These are phyloP conservation scores for Poecile montanus DNA, from an alignment of 2,797 vertebrate genomes.

Conservation along the genomic window DNA sequence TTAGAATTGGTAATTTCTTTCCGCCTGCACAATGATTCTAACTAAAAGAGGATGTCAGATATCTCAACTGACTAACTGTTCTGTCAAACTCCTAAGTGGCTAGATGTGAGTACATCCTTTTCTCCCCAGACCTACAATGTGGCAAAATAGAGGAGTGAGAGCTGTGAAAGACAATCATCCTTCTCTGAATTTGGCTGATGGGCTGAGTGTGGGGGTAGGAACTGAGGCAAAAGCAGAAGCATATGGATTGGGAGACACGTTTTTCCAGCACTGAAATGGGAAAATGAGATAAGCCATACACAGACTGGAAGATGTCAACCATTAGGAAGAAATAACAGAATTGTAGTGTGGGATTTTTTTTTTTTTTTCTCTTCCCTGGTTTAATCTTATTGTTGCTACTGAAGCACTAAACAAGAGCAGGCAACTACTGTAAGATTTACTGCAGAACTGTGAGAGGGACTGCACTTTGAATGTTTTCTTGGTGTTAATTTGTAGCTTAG, in stretches of 20 bases:
- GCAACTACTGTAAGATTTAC: not conserved
- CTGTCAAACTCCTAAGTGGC: not conserved
- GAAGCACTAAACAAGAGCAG: not conserved
- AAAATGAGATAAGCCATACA: not conserved
- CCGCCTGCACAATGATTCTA: not conserved
- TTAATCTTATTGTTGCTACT: not conserved
- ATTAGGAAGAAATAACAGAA: not conserved
- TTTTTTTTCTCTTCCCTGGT: rapidly evolving
- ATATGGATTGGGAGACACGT: not conserved
- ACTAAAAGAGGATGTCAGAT: not conserved
- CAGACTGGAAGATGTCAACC: not conserved
- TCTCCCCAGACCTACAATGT: not conserved
- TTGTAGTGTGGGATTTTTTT: not conserved
- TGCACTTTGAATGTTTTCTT: not conserved
- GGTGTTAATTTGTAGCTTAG: not conserved
- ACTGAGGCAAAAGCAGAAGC: not conserved
- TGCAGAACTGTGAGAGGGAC: not conserved
- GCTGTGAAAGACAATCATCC: not conserved
- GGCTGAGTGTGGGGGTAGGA: not conserved
- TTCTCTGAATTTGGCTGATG: not conserved
- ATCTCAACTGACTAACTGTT: not conserved
- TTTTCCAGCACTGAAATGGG: not conserved
- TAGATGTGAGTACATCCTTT: not conserved
- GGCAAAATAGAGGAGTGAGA: not conserved
- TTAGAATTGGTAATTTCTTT: not conserved